A percentile compares a stretch with the other conserved stretches of the same genome.
These are phyloP conservation scores for Struthidea cinerea DNA, from an alignment of 2,113 vertebrate genomes.

Conservation along the genomic window DNA sequence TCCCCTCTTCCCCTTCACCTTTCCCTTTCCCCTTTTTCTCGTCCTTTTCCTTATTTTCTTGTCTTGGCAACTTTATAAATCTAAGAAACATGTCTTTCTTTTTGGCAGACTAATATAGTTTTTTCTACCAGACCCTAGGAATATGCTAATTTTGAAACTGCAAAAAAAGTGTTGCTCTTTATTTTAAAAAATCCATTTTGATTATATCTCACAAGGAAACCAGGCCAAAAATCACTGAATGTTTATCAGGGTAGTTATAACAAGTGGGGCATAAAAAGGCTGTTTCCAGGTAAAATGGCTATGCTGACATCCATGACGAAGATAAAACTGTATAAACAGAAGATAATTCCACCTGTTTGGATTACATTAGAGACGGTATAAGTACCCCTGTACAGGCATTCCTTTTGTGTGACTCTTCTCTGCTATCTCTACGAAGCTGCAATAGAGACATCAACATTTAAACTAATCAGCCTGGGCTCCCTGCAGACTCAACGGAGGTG, in stretches of 20 bases:
- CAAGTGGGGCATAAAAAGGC: not conserved
- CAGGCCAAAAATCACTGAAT: not conserved
- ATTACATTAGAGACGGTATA: not conserved
- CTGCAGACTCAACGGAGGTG: not conserved
- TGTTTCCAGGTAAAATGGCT: not conserved
- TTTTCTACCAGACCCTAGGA: not conserved
- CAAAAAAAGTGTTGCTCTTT: not conserved
- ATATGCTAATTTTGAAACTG: not conserved
- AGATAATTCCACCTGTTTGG: not conserved
- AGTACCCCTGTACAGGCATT: not conserved
- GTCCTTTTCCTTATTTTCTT: not conserved
- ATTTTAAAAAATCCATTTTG: not conserved
- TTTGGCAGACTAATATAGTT: not conserved
- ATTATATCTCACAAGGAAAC: not conserved
- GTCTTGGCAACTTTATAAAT: not conserved
- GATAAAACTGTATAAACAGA: not conserved
- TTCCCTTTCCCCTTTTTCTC: too few relatives aligned
- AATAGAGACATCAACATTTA: conserved; percentile 26
- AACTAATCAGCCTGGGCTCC: conserved; percentile 18
- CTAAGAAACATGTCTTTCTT: not conserved
- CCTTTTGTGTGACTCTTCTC: not conserved
- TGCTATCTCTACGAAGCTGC: not conserved
- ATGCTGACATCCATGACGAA: not conserved
- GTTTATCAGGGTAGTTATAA: not conserved
- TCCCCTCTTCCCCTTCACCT: too few relatives aligned